These are phyloP conservation scores for Megalurothrips usitatus DNA, from an alignment of 2,888 invertebrate species.

Conservation along the genomic window DNA sequence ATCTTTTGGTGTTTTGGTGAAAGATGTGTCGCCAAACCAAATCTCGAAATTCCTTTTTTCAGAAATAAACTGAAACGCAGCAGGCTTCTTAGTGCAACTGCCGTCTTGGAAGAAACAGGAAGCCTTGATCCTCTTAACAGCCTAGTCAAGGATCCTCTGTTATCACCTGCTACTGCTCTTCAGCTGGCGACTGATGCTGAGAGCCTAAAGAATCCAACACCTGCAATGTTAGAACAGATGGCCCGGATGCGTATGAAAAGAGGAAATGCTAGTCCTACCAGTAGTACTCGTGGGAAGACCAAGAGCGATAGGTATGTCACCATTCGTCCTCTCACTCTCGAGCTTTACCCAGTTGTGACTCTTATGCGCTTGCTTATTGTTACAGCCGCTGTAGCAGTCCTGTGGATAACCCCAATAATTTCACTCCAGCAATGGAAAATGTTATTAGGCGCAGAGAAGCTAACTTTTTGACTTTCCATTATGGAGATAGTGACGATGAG, in stretches of 20 bases:
- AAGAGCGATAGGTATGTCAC: constrained; percentile 35
- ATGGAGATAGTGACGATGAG: neutral
- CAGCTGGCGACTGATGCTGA: constrained; percentile 1
- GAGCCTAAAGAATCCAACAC: constrained; percentile 37
- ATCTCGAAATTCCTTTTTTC: neutral
- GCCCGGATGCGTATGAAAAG: constrained; percentile 32
- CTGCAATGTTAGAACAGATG: constrained; percentile 38
- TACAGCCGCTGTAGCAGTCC: constrained; percentile 35
- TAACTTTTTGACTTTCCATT: constrained; percentile 36
- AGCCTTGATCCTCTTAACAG: neutral
- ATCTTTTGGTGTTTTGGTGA: neutral
- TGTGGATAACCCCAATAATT: constrained; percentile 27
- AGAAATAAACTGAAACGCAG: constrained; percentile 3
- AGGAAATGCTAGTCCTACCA: constrained; percentile 27
- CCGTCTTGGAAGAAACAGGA: neutral
- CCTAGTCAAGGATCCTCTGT: neutral
- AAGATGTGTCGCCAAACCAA: neutral
- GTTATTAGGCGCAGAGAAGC: constrained; percentile 33
- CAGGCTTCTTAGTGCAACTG: neutral
- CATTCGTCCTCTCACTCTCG: neutral
- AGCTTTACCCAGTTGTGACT: constrained; percentile 29
- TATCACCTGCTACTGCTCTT: neutral
- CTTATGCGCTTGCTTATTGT: neutral
- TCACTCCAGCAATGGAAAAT: constrained; percentile 35
- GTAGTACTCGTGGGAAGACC: constrained; percentile 28